Conservation (phyloP, 2,113 vertebrate species). For the Pollachius pollachius region DNA sequence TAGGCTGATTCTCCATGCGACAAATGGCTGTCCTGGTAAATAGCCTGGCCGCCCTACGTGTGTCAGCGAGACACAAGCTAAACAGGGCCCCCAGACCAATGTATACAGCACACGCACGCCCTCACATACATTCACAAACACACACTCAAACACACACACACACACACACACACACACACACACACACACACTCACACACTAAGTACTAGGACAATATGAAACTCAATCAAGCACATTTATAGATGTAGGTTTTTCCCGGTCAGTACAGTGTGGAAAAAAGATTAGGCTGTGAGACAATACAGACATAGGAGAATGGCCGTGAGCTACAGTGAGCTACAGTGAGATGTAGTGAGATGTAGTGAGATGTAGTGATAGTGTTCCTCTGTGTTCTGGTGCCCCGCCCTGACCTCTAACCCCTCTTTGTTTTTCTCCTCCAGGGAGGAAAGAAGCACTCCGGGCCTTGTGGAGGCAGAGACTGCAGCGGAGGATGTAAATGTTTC, state of each 20-base stretch:
- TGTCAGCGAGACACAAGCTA: constrained; percentile 43
- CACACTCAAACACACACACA: no score
- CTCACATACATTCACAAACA: no score
- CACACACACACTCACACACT: no score
- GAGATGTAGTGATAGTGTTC: not conserved
- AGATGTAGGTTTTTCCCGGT: no score
- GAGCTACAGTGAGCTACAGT: no score
- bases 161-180: no score
- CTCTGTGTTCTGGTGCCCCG: not conserved
- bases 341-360: no score
- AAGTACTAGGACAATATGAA: no score
- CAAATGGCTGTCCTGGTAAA: constrained; percentile 10
- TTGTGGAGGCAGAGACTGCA: constrained; percentile 96
- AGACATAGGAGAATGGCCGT: no score
- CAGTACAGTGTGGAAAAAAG: no score
- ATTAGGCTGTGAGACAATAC: no score
- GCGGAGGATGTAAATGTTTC: constrained; percentile 89
- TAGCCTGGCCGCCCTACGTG: constrained; percentile 32
- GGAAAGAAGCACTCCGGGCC: constrained; percentile 85
- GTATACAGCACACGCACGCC: constrained; percentile 1
- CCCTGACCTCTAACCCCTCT: constrained; percentile 22
- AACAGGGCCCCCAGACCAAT: constrained; percentile 29
- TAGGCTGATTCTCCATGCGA: constrained; percentile 30
- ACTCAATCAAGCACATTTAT: no score
- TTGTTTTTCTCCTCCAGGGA: constrained; percentile 75